Evolutionary conservation across 2,113 vertebrate genomes (phyloP).

Genomic region (Rutilus rutilus): DNA sequence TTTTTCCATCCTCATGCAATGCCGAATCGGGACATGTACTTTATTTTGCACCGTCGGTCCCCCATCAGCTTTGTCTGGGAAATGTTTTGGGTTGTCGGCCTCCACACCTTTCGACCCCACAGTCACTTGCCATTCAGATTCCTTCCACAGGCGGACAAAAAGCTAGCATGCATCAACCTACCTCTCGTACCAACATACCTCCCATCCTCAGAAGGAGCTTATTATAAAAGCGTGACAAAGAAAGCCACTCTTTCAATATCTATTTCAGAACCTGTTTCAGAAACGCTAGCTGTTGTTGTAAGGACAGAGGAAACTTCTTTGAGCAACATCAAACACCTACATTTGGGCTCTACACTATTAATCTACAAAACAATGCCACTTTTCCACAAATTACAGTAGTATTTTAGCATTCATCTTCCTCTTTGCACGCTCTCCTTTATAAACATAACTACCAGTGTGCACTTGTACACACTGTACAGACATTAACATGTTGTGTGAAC

Average conservation of each 20-base stretch:
- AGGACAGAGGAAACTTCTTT: background rate
- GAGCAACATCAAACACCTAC: background rate
- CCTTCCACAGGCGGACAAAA: constrained; percentile 20
- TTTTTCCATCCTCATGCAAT: background rate
- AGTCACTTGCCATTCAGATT: constrained; percentile 5
- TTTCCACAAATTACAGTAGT: background rate
- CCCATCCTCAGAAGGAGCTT: constrained; percentile 37
- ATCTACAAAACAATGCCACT: background rate
- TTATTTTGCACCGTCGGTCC: background rate
- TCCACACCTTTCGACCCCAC: background rate
- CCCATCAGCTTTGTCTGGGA: constrained; percentile 2
- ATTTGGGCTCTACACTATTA: background rate
- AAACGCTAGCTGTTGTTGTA: background rate
- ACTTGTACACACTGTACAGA: constrained; percentile 8
- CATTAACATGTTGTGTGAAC: constrained; percentile 25
- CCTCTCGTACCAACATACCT: constrained; percentile 46
- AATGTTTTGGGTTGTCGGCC: background rate
- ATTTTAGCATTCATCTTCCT: constrained; percentile 8
- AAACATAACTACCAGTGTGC: constrained; percentile 29
- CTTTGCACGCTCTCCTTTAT: constrained; percentile 22
- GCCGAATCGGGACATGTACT: background rate
- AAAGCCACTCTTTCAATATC: background rate
- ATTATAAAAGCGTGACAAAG: constrained; percentile 29
- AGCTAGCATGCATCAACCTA: constrained; percentile 46
- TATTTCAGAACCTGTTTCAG: background rate